These are phyloP conservation scores for Fabriciana adippe DNA, from an alignment of 2,888 invertebrate genomes.

Conservation along the genomic window DNA sequence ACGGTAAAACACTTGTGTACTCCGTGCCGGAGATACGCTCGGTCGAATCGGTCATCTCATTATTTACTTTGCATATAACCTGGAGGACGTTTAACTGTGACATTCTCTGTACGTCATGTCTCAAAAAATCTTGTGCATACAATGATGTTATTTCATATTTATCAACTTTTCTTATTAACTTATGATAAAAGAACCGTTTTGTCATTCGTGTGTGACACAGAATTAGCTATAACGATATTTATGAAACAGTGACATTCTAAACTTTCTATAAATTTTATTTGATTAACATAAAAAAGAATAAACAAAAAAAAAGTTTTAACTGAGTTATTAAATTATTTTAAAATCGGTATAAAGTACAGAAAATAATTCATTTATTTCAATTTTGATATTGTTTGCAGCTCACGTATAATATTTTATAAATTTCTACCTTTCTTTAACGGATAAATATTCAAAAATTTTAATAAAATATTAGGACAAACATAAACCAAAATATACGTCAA, in stretches of 20 bases:
- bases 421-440: neutral
- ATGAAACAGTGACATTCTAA: too few species aligned
- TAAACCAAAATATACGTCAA: slow-evolving; percentile 16
- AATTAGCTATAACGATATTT: neutral
- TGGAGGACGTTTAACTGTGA: slow-evolving; percentile 60
- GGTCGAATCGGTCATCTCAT: slow-evolving; percentile 71
- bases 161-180: neutral
- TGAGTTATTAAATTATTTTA: too few species aligned
- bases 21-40: slow-evolving; percentile 42
- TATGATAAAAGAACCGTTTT: neutral
- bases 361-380: too few species aligned
- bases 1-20: slow-evolving; percentile 61
- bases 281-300: too few species aligned
- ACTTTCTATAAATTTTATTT: too few species aligned
- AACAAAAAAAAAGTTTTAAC: too few species aligned
- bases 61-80: slow-evolving; percentile 58
- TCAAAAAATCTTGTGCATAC: slow-evolving; percentile 21
- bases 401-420: neutral
- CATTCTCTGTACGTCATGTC: slow-evolving; percentile 47
- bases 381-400: too few species aligned
- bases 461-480: slow-evolving; percentile 16
- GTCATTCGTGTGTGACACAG: neutral
- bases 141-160: slow-evolving; percentile 35
- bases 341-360: too few species aligned
- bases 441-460: neutral